These are phyloP conservation scores for Gymnodraco acuticeps DNA, from an alignment of 2,797 vertebrate species.

Conservation along the genomic window DNA sequence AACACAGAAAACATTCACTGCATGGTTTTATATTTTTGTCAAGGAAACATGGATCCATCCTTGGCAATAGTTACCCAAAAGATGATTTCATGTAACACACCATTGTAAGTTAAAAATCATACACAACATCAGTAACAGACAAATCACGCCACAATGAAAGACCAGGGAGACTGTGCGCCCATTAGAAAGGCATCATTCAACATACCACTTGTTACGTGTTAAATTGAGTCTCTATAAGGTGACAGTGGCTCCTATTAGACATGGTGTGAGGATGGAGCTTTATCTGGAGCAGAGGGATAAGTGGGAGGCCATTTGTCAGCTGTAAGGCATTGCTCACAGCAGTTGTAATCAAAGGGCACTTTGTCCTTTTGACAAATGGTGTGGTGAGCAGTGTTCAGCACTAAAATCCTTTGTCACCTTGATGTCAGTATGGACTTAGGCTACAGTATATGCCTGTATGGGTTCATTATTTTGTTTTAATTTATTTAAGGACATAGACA, in stretches of 20 bases:
- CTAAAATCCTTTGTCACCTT: constrained; percentile 32
- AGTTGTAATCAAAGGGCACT: constrained; percentile 79
- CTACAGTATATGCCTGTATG: constrained; percentile 29
- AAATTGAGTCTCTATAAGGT: constrained; percentile 58
- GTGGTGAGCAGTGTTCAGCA: constrained; percentile 36
- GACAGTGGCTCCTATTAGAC: constrained; percentile 62
- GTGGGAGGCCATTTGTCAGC: constrained; percentile 76
- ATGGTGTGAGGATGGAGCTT: constrained; percentile 59
- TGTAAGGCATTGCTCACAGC: constrained; percentile 69
- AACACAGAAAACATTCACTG: constrained; percentile 6
- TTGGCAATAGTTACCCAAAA: background rate
- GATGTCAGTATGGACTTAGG: constrained; percentile 28
- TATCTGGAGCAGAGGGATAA: constrained; percentile 68
- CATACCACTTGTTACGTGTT: constrained; percentile 37
- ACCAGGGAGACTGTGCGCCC: background rate
- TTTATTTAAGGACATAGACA: background rate
- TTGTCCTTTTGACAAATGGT: constrained; percentile 79
- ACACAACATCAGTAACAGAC: background rate
- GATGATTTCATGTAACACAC: background rate
- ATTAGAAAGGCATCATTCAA: constrained; percentile 51
- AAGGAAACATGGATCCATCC: background rate
- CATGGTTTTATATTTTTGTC: constrained; percentile 9
- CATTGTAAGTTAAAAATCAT: constrained; percentile 9
- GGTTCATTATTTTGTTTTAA: background rate
- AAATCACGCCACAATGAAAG: background rate